Conservation (phyloP, 2,797 vertebrate genomes). For the Notamacropus eugenii region DNA sequence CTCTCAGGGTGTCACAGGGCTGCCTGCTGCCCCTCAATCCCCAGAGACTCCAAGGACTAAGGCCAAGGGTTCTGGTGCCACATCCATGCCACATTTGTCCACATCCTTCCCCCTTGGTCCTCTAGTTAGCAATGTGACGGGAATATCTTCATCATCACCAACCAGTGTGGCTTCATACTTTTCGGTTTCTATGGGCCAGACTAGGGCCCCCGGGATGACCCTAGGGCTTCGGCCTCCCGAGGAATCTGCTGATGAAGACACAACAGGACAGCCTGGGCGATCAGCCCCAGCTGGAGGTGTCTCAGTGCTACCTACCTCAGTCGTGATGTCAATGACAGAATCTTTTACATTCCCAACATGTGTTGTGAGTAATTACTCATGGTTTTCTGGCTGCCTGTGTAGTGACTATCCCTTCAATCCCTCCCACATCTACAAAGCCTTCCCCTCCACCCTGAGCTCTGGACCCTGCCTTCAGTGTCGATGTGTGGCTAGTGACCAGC, state of each 20-base stretch:
- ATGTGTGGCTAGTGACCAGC: neutral
- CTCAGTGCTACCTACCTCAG: conserved; percentile 37
- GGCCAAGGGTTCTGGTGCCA: neutral
- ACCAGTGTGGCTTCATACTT: neutral
- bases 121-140: neutral
- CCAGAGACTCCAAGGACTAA: conserved; percentile 42
- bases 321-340: conserved; percentile 64
- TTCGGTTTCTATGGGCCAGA: neutral
- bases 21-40: neutral
- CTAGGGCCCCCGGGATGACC: neutral
- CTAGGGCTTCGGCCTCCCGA: conserved; percentile 28
- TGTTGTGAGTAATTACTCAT: conserved; percentile 81
- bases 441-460: too few species aligned
- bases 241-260: conserved; percentile 43
- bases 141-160: neutral
- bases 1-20: neutral
- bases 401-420: neutral
- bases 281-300: conserved; percentile 54
- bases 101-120: conserved; percentile 57
- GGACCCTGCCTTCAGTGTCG: too few species aligned
- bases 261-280: conserved; percentile 68
- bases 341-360: conserved; percentile 75
- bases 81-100: neutral
- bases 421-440: neutral
- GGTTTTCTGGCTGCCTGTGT: neutral